These are phyloP conservation scores for Elephas maximus DNA, from an alignment of 2,113 vertebrate genomes.

Conservation along the genomic window DNA sequence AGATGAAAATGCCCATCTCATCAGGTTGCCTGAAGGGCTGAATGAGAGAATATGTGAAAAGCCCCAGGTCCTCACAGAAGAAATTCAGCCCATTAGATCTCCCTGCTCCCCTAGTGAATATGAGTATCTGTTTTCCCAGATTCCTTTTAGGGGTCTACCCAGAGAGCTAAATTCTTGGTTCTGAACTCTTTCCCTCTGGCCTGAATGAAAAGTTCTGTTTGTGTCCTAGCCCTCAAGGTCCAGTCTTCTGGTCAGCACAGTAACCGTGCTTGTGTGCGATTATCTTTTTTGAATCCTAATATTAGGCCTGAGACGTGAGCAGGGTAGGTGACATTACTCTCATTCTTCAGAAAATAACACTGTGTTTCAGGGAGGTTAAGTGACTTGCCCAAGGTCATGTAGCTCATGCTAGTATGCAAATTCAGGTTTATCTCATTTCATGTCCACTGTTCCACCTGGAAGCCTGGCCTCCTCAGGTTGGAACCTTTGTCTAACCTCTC, in stretches of 20 bases:
- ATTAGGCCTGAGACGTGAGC: neutral
- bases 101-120: neutral
- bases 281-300: neutral
- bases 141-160: neutral
- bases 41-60: neutral
- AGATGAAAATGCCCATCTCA: neutral
- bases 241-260: neutral
- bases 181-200: neutral
- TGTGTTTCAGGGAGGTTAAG: neutral
- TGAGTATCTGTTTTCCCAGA: neutral
- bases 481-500: conserved; percentile 10
- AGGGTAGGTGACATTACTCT: neutral
- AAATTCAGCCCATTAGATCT: neutral
- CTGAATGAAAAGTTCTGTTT: neutral
- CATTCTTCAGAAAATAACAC: neutral
- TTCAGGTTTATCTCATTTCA: neutral
- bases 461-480: neutral
- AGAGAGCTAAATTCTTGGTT: neutral
- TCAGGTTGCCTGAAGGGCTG: neutral
- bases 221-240: neutral
- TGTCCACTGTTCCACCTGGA: neutral
- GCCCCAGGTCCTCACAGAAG: neutral
- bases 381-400: conserved; percentile 40
- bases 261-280: neutral
- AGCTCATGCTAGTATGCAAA: neutral